Evolutionary conservation across 2,888 invertebrate species (phyloP), one percentile per base, ranked within the genome.

Genomic region (Agriopis leucophaearia): DNA sequence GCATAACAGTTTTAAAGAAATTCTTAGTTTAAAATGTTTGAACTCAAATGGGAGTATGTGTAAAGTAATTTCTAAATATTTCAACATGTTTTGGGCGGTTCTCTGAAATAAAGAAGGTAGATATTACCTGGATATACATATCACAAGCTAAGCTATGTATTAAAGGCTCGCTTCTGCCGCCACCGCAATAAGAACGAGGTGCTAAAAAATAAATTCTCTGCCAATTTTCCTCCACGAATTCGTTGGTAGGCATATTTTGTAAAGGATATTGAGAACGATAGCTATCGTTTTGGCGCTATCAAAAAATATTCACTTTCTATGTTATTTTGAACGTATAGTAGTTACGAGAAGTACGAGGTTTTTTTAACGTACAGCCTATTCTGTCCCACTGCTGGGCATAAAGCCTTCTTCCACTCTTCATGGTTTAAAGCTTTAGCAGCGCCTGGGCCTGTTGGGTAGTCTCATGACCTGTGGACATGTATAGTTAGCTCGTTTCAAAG

Each of bases 131-230:
- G 51, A 16, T 57, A 56, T 62, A 61, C 35, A 12, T 42, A 55
- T 13, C 8, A 16, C 38, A n/a, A 54, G 15, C 16, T 42, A n/a
- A 54, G 15, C 16, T 42, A 27, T 27, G 58, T 48, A 50, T 50
- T 62, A 68, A 72, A 16, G 44, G 59, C 57, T 18, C 54, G 55
- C 60, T 60, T 42, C 62, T 57, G 42, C 62, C 61, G 56, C 44
- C 58, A 56, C 52, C 62, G 15, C 68, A 70, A 65, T 69, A 65
- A 66, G 64, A 70, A 69, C 56, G 64, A 52, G 62, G 65, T 60
- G 67, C 66, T 63, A 64, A 61, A 70, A 64, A 61, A 40, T 45
- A 60, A 66, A 69, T 73, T 69, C 50, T 63, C 50, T 58, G 51
- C 64, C 66, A 62, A 62, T 66, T 69, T 70, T 66, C 69, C 47